These are phyloP conservation scores for Dermochelys coriacea DNA, from an alignment of 2,797 vertebrate genomes.

Conservation along the genomic window DNA sequence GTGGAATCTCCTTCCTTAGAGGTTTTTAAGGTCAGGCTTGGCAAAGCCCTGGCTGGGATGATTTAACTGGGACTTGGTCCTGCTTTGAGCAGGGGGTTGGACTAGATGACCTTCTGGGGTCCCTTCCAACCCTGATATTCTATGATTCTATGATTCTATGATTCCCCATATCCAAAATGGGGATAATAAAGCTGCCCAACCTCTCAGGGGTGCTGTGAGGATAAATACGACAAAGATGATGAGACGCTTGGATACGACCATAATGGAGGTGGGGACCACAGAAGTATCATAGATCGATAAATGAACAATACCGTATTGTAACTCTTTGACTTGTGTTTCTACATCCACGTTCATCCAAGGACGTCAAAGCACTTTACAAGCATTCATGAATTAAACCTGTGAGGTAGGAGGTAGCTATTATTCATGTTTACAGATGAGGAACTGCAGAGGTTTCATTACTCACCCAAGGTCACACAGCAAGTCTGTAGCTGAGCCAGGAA, in stretches of 20 bases:
- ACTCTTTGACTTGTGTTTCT: slow-evolving; percentile 47
- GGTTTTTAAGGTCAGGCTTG: too few relatives aligned
- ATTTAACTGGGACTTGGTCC: too few relatives aligned
- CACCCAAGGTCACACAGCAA: slow-evolving; percentile 35
- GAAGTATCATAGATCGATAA: neutral
- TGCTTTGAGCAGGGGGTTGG: too few relatives aligned
- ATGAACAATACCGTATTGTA: fast-evolving
- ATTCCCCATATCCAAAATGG: neutral
- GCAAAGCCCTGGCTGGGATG: too few relatives aligned
- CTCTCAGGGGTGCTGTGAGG: neutral
- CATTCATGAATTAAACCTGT: slow-evolving; percentile 8
- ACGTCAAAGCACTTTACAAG: slow-evolving; percentile 31
- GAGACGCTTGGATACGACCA: neutral
- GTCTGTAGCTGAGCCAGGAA: slow-evolving; percentile 33
- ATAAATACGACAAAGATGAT: neutral
- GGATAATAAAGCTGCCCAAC: neutral
- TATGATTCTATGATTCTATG: too few relatives aligned
- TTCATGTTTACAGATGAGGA: slow-evolving; percentile 57
- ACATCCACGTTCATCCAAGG: slow-evolving; percentile 10
- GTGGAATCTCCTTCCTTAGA: too few relatives aligned
- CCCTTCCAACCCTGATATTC: too few relatives aligned
- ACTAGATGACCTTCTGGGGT: too few relatives aligned
- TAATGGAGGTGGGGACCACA: neutral
- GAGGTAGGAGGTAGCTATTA: slow-evolving; percentile 21
- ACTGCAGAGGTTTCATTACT: slow-evolving; percentile 45